phyloP scores from a whole-genome alignment of 2,888 invertebrate genomes.

The Nomada fucata region DNA sequence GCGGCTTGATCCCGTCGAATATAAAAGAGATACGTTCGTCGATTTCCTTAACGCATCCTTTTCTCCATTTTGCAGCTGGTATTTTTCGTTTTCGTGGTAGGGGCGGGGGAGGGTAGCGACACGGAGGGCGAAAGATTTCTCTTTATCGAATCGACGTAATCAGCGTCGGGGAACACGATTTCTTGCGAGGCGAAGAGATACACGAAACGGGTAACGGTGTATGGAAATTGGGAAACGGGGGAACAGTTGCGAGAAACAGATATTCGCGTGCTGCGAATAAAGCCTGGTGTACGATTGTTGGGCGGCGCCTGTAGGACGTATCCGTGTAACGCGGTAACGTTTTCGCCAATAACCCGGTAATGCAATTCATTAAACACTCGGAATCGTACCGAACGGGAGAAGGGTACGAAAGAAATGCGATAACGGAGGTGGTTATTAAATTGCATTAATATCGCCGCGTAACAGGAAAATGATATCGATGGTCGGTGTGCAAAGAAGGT shows the following conservation, averaged over 20 bases:
- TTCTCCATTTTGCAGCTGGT: neutral
- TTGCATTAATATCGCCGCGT: neutral
- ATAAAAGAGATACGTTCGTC: conserved; percentile 41
- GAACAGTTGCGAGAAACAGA: too few species aligned
- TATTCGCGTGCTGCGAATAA: too few species aligned
- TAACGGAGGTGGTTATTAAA: neutral
- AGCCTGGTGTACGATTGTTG: too few species aligned
- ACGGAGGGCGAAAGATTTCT: too few species aligned
- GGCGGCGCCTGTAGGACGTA: neutral
- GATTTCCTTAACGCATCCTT: conserved; percentile 14
- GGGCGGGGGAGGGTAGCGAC: too few species aligned
- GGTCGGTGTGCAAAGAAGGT: conserved; percentile 2
- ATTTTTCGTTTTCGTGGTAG: neutral
- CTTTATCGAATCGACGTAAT: conserved; percentile 2
- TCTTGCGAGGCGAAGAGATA: neutral
- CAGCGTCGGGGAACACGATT: neutral
- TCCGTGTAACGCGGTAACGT: neutral
- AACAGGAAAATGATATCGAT: conserved; percentile 33
- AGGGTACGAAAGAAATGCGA: neutral
- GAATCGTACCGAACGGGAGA: neutral
- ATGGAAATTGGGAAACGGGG: neutral
- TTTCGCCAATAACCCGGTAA: neutral
- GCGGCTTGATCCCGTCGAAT: conserved; percentile 29
- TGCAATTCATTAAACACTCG: conserved; percentile 9
- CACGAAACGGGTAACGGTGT: neutral